A percentile compares a stretch with the other conserved stretches of the same genome.
Conservation (phyloP, 2,797 vertebrate genomes). For the Lophius americanus region DNA sequence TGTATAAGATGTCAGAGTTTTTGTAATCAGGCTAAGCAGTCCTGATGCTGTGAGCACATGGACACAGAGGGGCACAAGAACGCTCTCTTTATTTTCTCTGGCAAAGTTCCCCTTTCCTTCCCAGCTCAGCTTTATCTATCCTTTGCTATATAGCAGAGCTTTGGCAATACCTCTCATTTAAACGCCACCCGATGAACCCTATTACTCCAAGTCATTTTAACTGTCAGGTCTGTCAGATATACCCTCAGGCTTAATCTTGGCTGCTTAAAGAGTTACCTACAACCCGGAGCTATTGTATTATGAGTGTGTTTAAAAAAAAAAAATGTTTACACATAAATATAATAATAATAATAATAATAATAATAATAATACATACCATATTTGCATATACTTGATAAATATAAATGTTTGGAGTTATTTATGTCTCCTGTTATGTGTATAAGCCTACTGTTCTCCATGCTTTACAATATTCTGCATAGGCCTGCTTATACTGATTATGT, state of each 20-base stretch:
- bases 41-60: constrained; percentile 49
- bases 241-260: constrained; percentile 11
- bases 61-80: constrained; percentile 49
- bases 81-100: constrained; percentile 23
- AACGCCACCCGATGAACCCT: constrained; percentile 36
- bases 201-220: constrained; percentile 21
- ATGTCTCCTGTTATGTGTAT: constrained; percentile 10
- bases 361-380: too few species aligned
- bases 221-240: constrained; percentile 33
- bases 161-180: constrained; percentile 38
- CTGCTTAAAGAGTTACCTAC: constrained; percentile 14
- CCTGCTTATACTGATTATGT: too few species aligned
- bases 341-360: too few species aligned
- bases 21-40: constrained; percentile 51
- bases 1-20: constrained; percentile 61
- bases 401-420: neutral
- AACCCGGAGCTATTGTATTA: constrained; percentile 26
- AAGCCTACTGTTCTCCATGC: neutral
- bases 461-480: neutral
- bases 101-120: constrained; percentile 32
- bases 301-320: neutral
- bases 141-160: constrained; percentile 24
- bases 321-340: too few species aligned
- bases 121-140: constrained; percentile 43
- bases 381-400: too few species aligned